These are phyloP conservation scores for Reticulitermes speratus DNA, from an alignment of 1,140 invertebrate species.

Conservation along the genomic window DNA sequence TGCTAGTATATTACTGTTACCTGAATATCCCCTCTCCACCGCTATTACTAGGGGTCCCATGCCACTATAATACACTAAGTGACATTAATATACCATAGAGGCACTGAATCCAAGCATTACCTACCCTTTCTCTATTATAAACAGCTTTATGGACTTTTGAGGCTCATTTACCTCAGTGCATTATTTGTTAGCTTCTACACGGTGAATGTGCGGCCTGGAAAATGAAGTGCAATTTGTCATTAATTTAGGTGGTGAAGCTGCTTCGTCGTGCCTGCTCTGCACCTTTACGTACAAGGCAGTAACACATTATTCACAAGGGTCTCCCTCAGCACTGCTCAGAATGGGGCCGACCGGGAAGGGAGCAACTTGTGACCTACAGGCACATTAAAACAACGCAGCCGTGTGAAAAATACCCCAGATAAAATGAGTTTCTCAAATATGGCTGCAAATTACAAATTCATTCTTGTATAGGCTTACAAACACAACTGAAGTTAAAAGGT, in stretches of 20 bases:
- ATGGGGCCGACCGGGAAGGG: not conserved
- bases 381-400: too few species aligned
- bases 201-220: not conserved
- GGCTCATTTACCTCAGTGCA: conserved; percentile 1
- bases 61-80: conserved; percentile 7
- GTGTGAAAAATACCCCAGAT: too few species aligned
- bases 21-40: not conserved
- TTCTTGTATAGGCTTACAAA: too few species aligned
- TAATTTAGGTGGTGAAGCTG: not conserved
- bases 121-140: conserved; percentile 16
- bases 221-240: conserved; percentile 10
- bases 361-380: not conserved
- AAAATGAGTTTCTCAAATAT: too few species aligned
- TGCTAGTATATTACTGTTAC: conserved; percentile 8
- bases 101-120: not conserved
- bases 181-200: conserved; percentile 7
- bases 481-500: too few species aligned
- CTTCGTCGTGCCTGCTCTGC: not conserved
- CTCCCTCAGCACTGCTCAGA: not conserved
- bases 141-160: conserved; percentile 18
- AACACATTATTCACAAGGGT: not conserved
- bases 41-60: not conserved
- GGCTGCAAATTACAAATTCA: too few species aligned
- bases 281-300: not conserved
- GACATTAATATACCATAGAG: conserved; percentile 8